Base-by-base conservation (phyloP, 2,888 invertebrate genomes). In the Caenorhabditis drosophilae region DNA sequence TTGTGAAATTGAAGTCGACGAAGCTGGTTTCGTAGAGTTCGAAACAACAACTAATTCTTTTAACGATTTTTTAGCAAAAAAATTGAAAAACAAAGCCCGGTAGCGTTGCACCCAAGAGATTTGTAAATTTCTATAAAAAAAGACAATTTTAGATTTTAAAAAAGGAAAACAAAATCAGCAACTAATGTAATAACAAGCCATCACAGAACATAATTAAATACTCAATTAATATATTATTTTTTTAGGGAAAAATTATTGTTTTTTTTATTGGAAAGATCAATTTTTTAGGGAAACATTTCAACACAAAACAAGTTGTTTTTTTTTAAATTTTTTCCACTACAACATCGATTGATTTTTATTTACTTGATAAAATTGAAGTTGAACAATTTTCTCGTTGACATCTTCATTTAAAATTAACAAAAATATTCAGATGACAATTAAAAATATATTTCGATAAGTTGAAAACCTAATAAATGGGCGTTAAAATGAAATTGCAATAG, bases 311-410 rank as follows among this genome's bases (percentile, higher is more conserved):
- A 31, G 12, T 31, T 6, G 31, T 31, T 31, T 9, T 9, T 20
- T n/a, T 4, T 22, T 22, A 23, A 22, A n/a, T 12, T 18, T 25
- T 18, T 15, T 3, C 22, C 42, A 42, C 42, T 42, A 42, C 25
- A 18, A 40, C 31, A 40, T 11, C n/a, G n/a, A n/a, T 31, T 23
- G 15, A n/a, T 4, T 35, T 2, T 16, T 20, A 16, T 9, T 36
- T 36, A 48, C 48, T 48, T 36, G 23, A 48, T 31, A n/a, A 48
- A 35, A 6, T 4, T 18, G 2, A 36, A 48, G 22, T 36, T 22
- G 48, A 48, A 48, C 4, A 48, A n/a, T 31, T 22, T 15, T 16
- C 15, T 34, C 23, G 16, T 35, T 11, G 36, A 12, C 48, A 48
- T 48, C n/a, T 31, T 31, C 31, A 31, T 31, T 31, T 12, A 31